A percentile compares a stretch with the other conserved stretches of the same genome.
Evolutionary conservation across 2,113 vertebrate species (phyloP).

Genomic region (Gobius niger): DNA sequence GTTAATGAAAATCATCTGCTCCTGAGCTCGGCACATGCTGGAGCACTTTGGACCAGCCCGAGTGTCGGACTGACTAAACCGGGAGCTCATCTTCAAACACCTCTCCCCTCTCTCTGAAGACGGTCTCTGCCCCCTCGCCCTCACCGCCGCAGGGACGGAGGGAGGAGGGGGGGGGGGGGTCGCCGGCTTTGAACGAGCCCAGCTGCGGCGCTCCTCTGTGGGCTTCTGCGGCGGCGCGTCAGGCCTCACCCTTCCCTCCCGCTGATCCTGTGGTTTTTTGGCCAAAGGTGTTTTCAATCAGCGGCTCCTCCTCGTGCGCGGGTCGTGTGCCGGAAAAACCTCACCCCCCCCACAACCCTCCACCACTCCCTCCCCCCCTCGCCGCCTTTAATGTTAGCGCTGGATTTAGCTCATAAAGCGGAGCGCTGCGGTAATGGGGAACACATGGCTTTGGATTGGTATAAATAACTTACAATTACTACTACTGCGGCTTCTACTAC

Average conservation of each 20-base stretch:
- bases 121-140: conserved; percentile 12
- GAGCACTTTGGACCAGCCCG: no score
- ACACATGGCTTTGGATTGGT: background rate
- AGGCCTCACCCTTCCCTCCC: no score
- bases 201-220: conserved; percentile 44
- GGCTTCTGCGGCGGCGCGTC: conserved; percentile 22
- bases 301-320: conserved; percentile 2
- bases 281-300: conserved; percentile 61
- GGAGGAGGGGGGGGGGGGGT: conserved; percentile 17
- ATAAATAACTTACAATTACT: no score
- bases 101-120: background rate
- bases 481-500: no score
- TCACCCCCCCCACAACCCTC: conserved; percentile 24
- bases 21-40: no score
- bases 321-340: conserved; percentile 9
- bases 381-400: background rate
- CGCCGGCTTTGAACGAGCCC: conserved; percentile 54
- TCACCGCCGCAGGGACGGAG: conserved; percentile 31
- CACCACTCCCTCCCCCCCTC: background rate
- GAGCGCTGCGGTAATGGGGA: background rate
- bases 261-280: conserved; percentile 7
- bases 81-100: no score
- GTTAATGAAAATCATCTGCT: no score
- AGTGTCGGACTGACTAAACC: no score
- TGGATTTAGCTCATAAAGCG: background rate